Conservation (phyloP, 2,113 vertebrate genomes). For the Vanacampus margaritifer region DNA sequence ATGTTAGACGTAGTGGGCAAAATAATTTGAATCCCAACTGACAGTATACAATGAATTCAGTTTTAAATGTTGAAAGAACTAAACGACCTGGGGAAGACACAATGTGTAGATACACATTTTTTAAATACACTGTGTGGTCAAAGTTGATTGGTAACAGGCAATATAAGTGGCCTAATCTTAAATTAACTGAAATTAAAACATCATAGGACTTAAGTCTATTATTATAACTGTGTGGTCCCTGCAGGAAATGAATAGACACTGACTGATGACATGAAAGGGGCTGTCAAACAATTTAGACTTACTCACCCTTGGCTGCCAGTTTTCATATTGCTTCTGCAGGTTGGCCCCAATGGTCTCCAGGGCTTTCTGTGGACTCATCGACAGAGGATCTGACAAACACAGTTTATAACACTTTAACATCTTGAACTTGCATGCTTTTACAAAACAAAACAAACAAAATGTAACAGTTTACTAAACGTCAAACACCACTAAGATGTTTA, state of each 20-base stretch:
- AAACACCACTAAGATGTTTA: too few species aligned
- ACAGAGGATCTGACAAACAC: conserved; percentile 85
- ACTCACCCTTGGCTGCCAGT: conserved; percentile 97
- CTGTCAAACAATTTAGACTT: background rate
- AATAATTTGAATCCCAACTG: background rate
- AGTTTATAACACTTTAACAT: background rate
- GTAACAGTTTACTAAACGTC: too few species aligned
- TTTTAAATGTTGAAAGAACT: background rate
- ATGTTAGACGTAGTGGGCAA: background rate
- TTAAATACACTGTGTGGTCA: background rate
- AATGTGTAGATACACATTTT: background rate
- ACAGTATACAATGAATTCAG: background rate
- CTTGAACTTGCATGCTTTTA: background rate
- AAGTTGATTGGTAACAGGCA: background rate
- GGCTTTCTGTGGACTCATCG: conserved; percentile 98
- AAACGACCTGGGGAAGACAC: background rate
- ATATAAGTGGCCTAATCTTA: too few species aligned
- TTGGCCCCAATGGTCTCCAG: conserved; percentile 97
- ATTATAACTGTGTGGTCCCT: background rate
- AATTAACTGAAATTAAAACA: background rate
- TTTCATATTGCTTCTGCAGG: conserved; percentile 98
- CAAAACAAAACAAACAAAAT: conserved; percentile 18
- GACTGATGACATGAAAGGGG: background rate
- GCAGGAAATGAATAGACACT: background rate
- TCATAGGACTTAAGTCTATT: background rate